Percentiles rank a stretch among this genome's conserved stretches.
Conservation (phyloP, 2,797 vertebrate species). For the Loriculus beryllinus region DNA sequence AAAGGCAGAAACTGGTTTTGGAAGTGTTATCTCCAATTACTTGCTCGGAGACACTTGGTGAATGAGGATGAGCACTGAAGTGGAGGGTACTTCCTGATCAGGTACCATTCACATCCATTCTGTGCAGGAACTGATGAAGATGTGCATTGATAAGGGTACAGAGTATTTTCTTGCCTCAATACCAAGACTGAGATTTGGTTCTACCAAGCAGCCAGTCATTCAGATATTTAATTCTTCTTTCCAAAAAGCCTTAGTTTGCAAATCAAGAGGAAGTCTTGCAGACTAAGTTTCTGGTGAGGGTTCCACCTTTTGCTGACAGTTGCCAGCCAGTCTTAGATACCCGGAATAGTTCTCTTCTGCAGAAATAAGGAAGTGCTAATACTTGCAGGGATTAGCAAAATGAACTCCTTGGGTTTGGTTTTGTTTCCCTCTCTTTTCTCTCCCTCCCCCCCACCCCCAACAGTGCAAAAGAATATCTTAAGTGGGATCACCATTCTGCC, state of each 20-base stretch:
- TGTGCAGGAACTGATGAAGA: background rate
- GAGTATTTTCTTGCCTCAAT: background rate
- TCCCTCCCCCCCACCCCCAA: accelerated
- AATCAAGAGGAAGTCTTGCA: constrained; percentile 46
- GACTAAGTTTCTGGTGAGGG: constrained; percentile 28
- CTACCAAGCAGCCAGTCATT: background rate
- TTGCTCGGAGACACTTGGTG: background rate
- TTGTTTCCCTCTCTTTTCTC: background rate
- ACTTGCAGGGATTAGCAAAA: background rate
- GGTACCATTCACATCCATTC: background rate
- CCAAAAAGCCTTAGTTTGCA: background rate
- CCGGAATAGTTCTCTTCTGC: background rate
- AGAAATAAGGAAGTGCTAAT: constrained; percentile 39
- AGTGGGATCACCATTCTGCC: background rate
- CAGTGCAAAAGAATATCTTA: background rate
- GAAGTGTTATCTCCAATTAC: background rate
- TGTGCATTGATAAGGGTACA: background rate
- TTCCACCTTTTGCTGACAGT: constrained; percentile 28
- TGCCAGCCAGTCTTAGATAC: background rate
- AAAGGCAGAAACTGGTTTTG: background rate
- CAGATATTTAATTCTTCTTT: background rate
- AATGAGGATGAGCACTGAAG: background rate
- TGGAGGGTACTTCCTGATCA: background rate
- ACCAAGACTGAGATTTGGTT: background rate
- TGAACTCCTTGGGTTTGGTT: background rate